Conservation (phyloP, 2,797 vertebrate genomes). For the Sebastes kiyomatsui region DNA sequence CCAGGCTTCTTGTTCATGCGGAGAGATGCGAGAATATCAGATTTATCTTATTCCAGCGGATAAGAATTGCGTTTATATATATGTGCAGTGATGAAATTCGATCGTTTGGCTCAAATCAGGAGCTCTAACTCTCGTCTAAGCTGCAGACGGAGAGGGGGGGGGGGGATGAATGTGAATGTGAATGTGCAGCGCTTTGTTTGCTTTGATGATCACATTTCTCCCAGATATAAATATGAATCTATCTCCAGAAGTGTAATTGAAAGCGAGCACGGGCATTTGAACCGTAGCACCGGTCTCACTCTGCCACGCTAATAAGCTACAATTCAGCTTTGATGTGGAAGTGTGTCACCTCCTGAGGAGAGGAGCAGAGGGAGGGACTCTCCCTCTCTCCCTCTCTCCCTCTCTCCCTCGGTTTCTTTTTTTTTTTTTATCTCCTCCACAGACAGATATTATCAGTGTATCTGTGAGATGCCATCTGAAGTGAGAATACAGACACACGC, state of each 20-base stretch:
- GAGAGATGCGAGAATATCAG: conserved; percentile 13
- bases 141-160: conserved; percentile 4
- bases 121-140: conserved; percentile 14
- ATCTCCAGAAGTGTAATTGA: conserved; percentile 70
- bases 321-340: conserved; percentile 79
- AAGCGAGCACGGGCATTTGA: conserved; percentile 71
- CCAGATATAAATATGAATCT: conserved; percentile 66
- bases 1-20: conserved; percentile 1
- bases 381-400: conserved; percentile 3
- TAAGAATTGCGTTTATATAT: conserved; percentile 21
- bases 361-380: conserved; percentile 50
- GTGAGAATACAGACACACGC: conserved; percentile 2
- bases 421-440: conserved; percentile 19
- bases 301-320: conserved; percentile 75
- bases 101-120: conserved; percentile 50
- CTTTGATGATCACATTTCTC: conserved; percentile 77
- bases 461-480: conserved; percentile 44
- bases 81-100: conserved; percentile 31
- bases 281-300: conserved; percentile 50
- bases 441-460: conserved; percentile 49
- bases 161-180: neutral
- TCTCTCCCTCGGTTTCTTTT: neutral
- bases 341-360: conserved; percentile 75
- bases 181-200: conserved; percentile 62
- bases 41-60: conserved; percentile 15